These are phyloP conservation scores for Phenganax subtilis DNA, from an alignment of 92 coral and sea anemone genomes.

Conservation along the genomic window DNA sequence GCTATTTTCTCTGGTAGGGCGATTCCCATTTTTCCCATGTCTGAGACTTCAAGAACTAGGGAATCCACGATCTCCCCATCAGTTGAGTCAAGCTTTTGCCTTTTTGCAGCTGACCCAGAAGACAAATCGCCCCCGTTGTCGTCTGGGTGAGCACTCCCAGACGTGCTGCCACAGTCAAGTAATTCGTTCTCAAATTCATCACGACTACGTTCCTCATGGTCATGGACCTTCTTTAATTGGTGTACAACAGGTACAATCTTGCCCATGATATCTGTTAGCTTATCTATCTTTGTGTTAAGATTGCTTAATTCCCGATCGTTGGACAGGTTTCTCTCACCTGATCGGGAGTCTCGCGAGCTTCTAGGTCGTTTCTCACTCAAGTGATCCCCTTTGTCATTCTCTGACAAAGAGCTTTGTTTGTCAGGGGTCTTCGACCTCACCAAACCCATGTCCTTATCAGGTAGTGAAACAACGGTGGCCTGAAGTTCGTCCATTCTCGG, in stretches of 20 bases:
- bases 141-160: not conserved
- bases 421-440: no score
- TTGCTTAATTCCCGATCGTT: no score
- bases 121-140: not conserved
- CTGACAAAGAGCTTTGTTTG: no score
- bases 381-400: no score
- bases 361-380: no score
- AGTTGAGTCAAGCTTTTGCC: not conserved
- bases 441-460: no score
- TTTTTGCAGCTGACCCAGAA: conserved; percentile 35
- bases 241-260: not conserved
- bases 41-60: not conserved
- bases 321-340: no score
- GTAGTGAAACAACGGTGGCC: no score
- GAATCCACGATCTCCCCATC: conserved; percentile 4
- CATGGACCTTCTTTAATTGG: not conserved
- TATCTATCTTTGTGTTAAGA: not conserved
- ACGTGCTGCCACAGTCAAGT: not conserved
- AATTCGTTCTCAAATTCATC: not conserved
- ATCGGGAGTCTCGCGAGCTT: no score
- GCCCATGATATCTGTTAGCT: conserved; percentile 3
- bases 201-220: conserved; percentile 9
- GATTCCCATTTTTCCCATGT: not conserved
- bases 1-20: not conserved
- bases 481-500: no score